These are phyloP conservation scores for Drosophila putrida DNA, from an alignment of 2,888 invertebrate species.

Conservation along the genomic window DNA sequence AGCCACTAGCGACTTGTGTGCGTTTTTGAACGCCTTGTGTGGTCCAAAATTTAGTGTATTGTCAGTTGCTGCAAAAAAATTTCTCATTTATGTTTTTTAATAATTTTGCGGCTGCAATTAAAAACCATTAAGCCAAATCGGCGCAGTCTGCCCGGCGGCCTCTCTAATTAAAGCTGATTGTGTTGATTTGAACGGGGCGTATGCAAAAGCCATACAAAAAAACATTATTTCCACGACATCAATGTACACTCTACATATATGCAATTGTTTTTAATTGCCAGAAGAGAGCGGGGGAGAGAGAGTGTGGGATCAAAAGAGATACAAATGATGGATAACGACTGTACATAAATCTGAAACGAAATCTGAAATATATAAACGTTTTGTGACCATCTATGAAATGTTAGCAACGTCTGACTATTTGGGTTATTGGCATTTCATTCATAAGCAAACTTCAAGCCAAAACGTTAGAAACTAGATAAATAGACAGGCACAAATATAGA, in stretches of 20 bases:
- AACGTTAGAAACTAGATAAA: conserved; percentile 28
- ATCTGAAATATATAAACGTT: conserved; percentile 22
- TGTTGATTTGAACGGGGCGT: conserved; percentile 52
- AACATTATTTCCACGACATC: conserved; percentile 24
- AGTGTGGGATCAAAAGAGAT: neutral
- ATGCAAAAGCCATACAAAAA: conserved; percentile 37
- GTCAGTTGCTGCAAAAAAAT: conserved; percentile 12
- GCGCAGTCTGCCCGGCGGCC: conserved; percentile 60
- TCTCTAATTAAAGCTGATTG: conserved; percentile 70
- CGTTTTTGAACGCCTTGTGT: conserved; percentile 23
- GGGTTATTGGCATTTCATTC: conserved; percentile 51
- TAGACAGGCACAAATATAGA: conserved; percentile 36
- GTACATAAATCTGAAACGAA: conserved; percentile 36
- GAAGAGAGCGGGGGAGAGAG: neutral
- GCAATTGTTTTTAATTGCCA: conserved; percentile 68
- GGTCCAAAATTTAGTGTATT: conserved; percentile 9
- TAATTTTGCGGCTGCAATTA: conserved; percentile 63
- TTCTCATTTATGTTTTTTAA: conserved; percentile 27
- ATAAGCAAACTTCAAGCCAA: conserved; percentile 37
- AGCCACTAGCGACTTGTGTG: neutral
- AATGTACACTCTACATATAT: conserved; percentile 24
- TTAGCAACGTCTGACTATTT: conserved; percentile 14
- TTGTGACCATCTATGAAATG: conserved; percentile 19
- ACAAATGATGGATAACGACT: conserved; percentile 2
- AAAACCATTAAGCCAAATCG: conserved; percentile 72